phyloP scores from a whole-genome alignment of 2,113 vertebrate genomes.

The Phoenicopterus ruber region DNA sequence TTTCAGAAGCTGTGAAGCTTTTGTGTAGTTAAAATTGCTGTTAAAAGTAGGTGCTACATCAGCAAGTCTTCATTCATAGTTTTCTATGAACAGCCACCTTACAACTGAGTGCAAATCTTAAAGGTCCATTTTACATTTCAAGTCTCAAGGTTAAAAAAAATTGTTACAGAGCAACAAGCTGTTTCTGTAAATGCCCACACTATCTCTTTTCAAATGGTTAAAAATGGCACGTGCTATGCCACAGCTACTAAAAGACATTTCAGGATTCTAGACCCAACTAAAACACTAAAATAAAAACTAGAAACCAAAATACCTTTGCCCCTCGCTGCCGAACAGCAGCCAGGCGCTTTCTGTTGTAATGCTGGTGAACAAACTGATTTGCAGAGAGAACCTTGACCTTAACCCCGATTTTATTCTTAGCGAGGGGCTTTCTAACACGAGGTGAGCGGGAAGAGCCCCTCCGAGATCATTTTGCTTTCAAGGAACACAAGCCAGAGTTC shows the following conservation, averaged over 20 bases:
- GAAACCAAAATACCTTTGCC: constrained; percentile 43
- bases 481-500: constrained; percentile 56
- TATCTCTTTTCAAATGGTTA: constrained; percentile 58
- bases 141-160: constrained; percentile 69
- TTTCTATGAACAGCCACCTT: constrained; percentile 63
- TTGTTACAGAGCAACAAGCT: constrained; percentile 62
- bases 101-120: constrained; percentile 70
- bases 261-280: constrained; percentile 54
- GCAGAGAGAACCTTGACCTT: constrained; percentile 67
- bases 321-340: constrained; percentile 25
- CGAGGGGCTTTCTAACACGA: not conserved
- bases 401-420: not conserved
- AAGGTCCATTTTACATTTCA: constrained; percentile 71
- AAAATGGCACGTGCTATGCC: constrained; percentile 62
- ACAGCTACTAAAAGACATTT: constrained; percentile 62
- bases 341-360: constrained; percentile 32
- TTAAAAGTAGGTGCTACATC: constrained; percentile 66
- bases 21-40: constrained; percentile 61
- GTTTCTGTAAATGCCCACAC: constrained; percentile 66
- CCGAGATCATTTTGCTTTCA: constrained; percentile 43
- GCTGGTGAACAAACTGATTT: constrained; percentile 76
- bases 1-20: constrained; percentile 51
- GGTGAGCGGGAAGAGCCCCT: constrained; percentile 20
- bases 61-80: constrained; percentile 60
- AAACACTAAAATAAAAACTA: constrained; percentile 55